Evolutionary conservation across 2,888 invertebrate species (phyloP).

Genomic region (Agrotis clavis): DNA sequence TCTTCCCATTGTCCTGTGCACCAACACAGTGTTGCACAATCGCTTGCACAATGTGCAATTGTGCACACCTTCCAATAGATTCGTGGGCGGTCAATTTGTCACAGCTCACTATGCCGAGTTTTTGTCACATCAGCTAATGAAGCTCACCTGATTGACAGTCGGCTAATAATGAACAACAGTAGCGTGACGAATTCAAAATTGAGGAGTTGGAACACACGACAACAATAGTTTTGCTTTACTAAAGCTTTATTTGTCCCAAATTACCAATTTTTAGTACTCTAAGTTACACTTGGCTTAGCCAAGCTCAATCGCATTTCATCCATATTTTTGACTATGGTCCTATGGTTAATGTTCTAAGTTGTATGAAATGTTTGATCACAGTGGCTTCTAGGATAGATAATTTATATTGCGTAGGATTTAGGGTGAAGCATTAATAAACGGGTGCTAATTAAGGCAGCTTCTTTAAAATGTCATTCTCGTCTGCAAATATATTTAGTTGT

Average conservation of each 20-base stretch:
- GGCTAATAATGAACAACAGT: slow-evolving; percentile 30
- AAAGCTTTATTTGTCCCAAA: background rate
- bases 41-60: slow-evolving; percentile 47
- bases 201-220: background rate
- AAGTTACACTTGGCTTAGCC: too few species aligned
- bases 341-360: too few species aligned
- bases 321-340: too few species aligned
- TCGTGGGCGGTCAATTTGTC: slow-evolving; percentile 61
- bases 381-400: too few species aligned
- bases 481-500: too few species aligned
- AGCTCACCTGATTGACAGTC: slow-evolving; percentile 39
- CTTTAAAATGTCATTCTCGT: too few species aligned
- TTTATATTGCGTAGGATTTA: too few species aligned
- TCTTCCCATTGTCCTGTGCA: slow-evolving; percentile 32
- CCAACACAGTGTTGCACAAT: slow-evolving; percentile 47
- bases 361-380: too few species aligned
- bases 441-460: too few species aligned
- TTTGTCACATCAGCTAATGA: slow-evolving; percentile 26
- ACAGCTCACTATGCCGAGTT: slow-evolving; percentile 45
- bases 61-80: slow-evolving; percentile 30
- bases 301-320: too few species aligned
- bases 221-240: background rate
- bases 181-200: slow-evolving; percentile 38
- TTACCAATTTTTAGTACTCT: too few species aligned
- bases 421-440: too few species aligned